phyloP scores from a whole-genome alignment of 2,888 invertebrate genomes.

The Podotricha telesiphe region DNA sequence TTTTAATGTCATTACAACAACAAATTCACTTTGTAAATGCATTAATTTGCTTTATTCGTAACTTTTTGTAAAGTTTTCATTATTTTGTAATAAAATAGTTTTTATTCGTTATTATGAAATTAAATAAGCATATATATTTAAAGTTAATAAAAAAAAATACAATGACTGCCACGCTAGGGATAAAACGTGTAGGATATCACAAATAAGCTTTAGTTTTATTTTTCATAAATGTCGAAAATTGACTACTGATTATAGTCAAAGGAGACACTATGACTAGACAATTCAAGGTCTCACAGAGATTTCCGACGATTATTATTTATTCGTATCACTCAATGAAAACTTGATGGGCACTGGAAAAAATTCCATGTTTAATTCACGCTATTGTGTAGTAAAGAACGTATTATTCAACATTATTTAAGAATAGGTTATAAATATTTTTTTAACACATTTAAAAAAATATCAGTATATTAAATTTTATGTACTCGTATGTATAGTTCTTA shows the following conservation, averaged over 20 bases:
- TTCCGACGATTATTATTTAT: conserved; percentile 54
- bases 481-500: too few species aligned
- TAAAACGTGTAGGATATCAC: too few species aligned
- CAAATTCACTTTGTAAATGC: background rate
- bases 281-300: conserved; percentile 13
- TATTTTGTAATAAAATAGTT: too few species aligned
- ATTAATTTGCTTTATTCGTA: too few species aligned
- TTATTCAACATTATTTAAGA: background rate
- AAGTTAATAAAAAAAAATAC: too few species aligned
- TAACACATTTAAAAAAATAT: background rate
- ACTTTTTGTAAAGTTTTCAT: too few species aligned
- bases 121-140: too few species aligned
- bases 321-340: conserved; percentile 48
- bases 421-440: background rate
- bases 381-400: conserved; percentile 1
- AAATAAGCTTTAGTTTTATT: background rate
- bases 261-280: background rate
- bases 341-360: conserved; percentile 29
- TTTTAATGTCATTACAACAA: background rate
- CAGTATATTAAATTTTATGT: too few species aligned
- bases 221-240: background rate
- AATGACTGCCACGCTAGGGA: too few species aligned
- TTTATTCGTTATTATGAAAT: too few species aligned
- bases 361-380: conserved; percentile 33
- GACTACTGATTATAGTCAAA: background rate